Evolutionary conservation across 30 jellyfish, hydroid and myxozoan species (phyloP).

Genomic region (Chrysaora quinquecirrha): DNA sequence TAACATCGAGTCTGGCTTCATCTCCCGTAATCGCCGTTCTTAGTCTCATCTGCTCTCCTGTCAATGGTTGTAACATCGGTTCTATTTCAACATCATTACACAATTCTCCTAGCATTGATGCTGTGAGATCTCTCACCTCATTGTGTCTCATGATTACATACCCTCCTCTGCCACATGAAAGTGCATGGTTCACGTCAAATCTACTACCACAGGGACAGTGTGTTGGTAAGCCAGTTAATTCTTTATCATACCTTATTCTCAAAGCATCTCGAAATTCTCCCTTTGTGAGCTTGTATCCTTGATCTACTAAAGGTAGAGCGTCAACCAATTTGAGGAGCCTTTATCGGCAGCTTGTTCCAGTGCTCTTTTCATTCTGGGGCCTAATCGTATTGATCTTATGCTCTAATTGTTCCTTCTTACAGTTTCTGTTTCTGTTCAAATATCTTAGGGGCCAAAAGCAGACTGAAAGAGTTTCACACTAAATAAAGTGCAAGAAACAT

Average conservation of each 20-base stretch:
- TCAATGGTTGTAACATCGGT: no score
- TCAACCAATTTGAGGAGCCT: slow-evolving; percentile 4
- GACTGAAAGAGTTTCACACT: no score
- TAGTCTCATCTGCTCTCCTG: no score
- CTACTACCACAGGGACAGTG: slow-evolving; percentile 2
- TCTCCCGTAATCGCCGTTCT: no score
- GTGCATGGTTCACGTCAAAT: not conserved
- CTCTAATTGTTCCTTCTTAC: no score
- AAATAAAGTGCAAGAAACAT: no score
- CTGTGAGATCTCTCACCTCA: not conserved
- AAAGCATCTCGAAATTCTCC: not conserved
- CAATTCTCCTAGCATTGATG: no score
- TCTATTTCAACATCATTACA: no score
- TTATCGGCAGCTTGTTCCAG: not conserved
- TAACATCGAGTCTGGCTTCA: no score
- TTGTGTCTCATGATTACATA: not conserved
- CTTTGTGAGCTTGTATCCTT: not conserved
- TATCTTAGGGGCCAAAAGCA: no score
- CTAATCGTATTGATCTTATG: not conserved
- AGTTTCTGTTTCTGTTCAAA: no score
- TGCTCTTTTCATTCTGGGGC: not conserved
- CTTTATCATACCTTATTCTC: not conserved
- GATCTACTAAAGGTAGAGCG: not conserved
- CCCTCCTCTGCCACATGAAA: not conserved
- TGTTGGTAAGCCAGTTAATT: slow-evolving; percentile 1